Percentiles rank a stretch among this genome's conserved stretches.
Conservation (phyloP, 2,113 vertebrate genomes). For the Lagopus leucura region DNA sequence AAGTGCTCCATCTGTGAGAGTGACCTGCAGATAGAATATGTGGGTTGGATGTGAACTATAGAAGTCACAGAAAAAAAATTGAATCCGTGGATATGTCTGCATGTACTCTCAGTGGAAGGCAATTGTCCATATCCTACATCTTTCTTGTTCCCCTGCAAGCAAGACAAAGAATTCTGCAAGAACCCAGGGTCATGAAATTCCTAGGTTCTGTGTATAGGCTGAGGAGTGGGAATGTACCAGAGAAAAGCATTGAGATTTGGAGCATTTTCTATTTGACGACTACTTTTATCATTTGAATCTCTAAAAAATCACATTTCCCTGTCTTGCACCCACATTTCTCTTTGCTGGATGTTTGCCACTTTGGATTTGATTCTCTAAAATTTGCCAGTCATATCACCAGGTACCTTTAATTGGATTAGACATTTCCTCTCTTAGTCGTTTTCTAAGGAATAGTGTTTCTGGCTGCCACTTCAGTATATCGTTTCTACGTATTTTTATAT, state of each 20-base stretch:
- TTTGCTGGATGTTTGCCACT: not conserved
- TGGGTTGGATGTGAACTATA: not conserved
- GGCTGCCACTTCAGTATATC: conserved; percentile 18
- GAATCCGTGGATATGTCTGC: not conserved
- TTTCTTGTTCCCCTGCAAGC: not conserved
- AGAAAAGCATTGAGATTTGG: not conserved
- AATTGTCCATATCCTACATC: not conserved
- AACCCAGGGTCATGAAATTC: not conserved
- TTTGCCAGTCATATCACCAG: not conserved
- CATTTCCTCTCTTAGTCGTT: not conserved
- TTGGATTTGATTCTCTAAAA: not conserved
- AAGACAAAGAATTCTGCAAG: not conserved
- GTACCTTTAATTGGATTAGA: conserved; percentile 32
- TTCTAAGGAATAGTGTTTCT: not conserved
- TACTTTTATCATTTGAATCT: not conserved
- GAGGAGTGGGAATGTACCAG: not conserved
- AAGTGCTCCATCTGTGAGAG: not conserved
- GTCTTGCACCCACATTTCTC: not conserved
- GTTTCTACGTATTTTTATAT: conserved; percentile 16
- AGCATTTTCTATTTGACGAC: not conserved
- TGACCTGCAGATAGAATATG: no score
- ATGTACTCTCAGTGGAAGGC: fast-evolving
- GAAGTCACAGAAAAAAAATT: not conserved
- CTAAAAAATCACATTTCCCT: not conserved
- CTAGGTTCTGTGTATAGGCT: not conserved